Conservation (phyloP, 2,888 invertebrate species). For the Temnothorax rugatulus region DNA sequence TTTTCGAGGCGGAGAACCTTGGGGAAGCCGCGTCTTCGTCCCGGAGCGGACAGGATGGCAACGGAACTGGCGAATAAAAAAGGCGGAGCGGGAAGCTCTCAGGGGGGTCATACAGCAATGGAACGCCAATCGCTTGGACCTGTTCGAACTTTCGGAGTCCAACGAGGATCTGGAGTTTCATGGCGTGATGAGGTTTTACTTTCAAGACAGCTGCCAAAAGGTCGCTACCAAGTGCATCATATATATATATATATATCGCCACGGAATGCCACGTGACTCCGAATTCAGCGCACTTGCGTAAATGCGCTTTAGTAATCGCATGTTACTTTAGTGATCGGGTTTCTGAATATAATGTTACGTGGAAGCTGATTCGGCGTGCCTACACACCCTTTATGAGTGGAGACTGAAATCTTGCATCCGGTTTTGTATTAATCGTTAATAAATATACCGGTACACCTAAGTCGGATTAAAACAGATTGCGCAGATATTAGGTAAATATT, state of each 20-base stretch:
- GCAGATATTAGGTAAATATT: not conserved
- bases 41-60: constrained; percentile 83
- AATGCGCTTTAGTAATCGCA: constrained; percentile 22
- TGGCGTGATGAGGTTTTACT: constrained; percentile 99
- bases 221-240: constrained; percentile 99
- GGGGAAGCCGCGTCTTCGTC: not conserved
- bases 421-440: not conserved
- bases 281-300: constrained; percentile 44
- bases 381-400: not conserved
- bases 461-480: not conserved
- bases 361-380: not conserved
- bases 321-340: not conserved
- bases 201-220: constrained; percentile 99
- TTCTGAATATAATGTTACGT: not conserved
- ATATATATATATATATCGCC: not conserved
- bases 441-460: not conserved
- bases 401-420: not conserved
- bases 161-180: constrained; percentile 99
- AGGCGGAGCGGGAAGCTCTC: constrained; percentile 97
- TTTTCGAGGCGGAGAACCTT: constrained; percentile 34
- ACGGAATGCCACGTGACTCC: not conserved
- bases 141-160: constrained; percentile 99
- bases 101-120: constrained; percentile 99
- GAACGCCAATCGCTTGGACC: constrained; percentile 99
- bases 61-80: constrained; percentile 87